phyloP scores from a whole-genome alignment of 2,888 invertebrate species.

The Autographa pulchrina region DNA sequence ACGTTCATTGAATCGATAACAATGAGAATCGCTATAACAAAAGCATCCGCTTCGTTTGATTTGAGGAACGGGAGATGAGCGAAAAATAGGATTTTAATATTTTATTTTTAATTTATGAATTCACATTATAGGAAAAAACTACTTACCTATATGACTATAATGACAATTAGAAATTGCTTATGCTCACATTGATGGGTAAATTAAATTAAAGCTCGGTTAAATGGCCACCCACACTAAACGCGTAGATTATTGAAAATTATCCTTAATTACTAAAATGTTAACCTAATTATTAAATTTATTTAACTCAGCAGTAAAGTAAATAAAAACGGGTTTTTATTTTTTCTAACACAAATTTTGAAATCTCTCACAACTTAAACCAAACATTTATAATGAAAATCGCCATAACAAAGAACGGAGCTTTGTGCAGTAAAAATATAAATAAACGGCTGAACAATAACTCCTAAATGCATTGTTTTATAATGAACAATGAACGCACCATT shows the following conservation, averaged over 20 bases:
- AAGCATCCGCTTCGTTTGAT: conserved; percentile 65
- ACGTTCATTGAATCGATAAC: conserved; percentile 85
- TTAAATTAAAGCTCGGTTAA: too few relatives aligned
- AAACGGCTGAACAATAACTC: conserved; percentile 74
- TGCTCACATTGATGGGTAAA: too few relatives aligned
- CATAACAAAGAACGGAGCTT: conserved; percentile 74
- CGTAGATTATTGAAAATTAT: too few relatives aligned
- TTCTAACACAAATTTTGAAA: too few relatives aligned
- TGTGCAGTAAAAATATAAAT: conserved; percentile 79
- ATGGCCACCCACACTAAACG: too few relatives aligned
- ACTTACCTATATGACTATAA: too few relatives aligned
- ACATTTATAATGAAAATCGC: conserved; percentile 67
- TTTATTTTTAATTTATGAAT: neutral
- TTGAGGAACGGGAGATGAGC: conserved; percentile 59
- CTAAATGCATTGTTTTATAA: conserved; percentile 77
- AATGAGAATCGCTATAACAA: conserved; percentile 86
- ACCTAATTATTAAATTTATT: too few relatives aligned
- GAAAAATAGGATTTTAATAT: conserved; percentile 10
- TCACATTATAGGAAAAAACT: too few relatives aligned
- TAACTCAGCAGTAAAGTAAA: too few relatives aligned
- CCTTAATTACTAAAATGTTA: too few relatives aligned
- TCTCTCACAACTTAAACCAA: conserved; percentile 58
- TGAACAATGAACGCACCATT: conserved; percentile 62
- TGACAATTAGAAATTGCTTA: too few relatives aligned
- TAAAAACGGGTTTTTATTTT: too few relatives aligned